phyloP scores from a whole-genome alignment of 2,113 vertebrate genomes.

The Grus americana region DNA sequence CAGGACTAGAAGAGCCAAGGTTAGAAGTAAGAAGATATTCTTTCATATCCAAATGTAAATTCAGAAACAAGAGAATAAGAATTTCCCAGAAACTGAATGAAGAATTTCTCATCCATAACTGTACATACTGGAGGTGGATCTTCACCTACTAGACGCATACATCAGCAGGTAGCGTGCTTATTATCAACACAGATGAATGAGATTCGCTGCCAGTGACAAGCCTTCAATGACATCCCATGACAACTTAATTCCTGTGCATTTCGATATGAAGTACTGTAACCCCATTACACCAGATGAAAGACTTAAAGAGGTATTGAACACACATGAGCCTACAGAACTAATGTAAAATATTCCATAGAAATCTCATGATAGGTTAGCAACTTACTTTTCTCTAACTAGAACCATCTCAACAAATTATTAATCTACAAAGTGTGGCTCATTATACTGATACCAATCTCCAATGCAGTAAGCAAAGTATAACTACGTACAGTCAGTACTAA shows the following conservation, averaged over 20 bases:
- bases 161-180: fast-evolving
- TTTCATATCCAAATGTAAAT: not conserved
- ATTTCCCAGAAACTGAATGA: not conserved
- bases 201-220: not conserved
- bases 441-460: not conserved
- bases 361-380: not conserved
- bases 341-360: not conserved
- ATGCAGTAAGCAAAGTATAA: not conserved
- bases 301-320: not conserved
- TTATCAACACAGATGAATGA: not conserved
- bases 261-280: not conserved
- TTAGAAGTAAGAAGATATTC: not conserved
- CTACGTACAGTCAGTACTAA: too few species aligned
- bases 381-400: not conserved
- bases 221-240: not conserved
- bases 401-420: not conserved
- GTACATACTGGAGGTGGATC: not conserved
- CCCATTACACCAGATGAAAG: not conserved
- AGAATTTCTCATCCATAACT: not conserved
- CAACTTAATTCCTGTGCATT: not conserved
- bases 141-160: not conserved
- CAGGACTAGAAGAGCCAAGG: not conserved
- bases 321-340: not conserved
- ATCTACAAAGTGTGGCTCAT: not conserved
- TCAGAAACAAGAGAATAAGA: not conserved